Base-by-base conservation (phyloP, 2,888 invertebrate genomes). In the Drosophila conformis region DNA sequence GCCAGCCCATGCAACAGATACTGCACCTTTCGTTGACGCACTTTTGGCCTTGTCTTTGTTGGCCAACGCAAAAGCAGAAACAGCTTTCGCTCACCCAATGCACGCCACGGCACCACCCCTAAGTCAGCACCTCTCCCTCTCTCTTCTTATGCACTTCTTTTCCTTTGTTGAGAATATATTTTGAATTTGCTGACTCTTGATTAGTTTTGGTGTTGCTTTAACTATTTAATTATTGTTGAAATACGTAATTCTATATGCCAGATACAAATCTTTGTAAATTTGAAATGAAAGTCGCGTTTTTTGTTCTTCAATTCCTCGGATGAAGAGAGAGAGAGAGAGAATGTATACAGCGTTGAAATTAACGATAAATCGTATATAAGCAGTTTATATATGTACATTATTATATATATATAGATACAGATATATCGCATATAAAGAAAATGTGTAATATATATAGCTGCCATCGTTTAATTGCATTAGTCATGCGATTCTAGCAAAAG, bases 401-500 rank as follows among this genome's bases (percentile, higher is more conserved):
- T 33, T 33, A 11, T 33, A 21, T 42, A 11, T 48, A 7, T 21
- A 46, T n/a, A 35, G 31, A 25, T 48, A 25, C 42, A 13, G 18
- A 18, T 52, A 29, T 51, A 53, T 68, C 1, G 33, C 65, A 52
- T 21, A 25, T 21, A 15, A 46, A 21, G 35, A 54, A 36, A 25
- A 54, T 40, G 21, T 56, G 40, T 38, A 56, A 63, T 53, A 48
- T 25, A 49, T 42, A 52, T 46, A 27, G 27, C 27, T 46, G 46
- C 59, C n/a, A 77, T 60, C 57, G n/a, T 38, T 40, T 52, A 73
- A 78, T 73, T 64, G 53, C 49, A 64, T 61, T 78, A 65, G 54
- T 78, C 76, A 76, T 73, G 78, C 73, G 18, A 69, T 69, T 56
- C 33, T 64, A 61, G 58, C 31, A 49, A 66, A 51, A 36, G 63